These are phyloP conservation scores for Leptoteleia sp. DNA, from an alignment of 1,140 invertebrate genomes.

Conservation along the genomic window DNA sequence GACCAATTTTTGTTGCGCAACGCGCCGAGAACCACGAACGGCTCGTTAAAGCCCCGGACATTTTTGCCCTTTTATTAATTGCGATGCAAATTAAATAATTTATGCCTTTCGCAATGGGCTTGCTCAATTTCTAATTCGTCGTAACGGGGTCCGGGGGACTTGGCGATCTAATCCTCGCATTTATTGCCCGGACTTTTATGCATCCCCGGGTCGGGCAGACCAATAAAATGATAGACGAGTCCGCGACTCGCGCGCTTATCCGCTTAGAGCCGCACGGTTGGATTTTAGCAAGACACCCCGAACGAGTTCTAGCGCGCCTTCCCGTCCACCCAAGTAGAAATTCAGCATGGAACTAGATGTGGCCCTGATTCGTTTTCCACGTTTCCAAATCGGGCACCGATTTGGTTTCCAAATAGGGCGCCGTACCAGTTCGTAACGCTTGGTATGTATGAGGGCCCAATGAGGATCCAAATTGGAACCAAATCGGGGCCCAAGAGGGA, in stretches of 20 bases:
- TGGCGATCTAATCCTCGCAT: constrained; percentile 49
- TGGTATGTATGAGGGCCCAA: too few species aligned
- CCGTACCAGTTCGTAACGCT: too few species aligned
- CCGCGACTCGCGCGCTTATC: constrained; percentile 39
- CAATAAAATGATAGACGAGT: constrained; percentile 45
- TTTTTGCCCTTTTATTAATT: constrained; percentile 25
- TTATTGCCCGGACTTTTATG: constrained; percentile 45
- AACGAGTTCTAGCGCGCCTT: constrained; percentile 36
- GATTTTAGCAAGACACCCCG: constrained; percentile 41
- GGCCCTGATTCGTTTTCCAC: too few species aligned
- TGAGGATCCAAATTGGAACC: too few species aligned
- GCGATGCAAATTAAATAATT: constrained; percentile 41
- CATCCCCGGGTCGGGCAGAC: constrained; percentile 1
- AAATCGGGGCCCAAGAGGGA: too few species aligned
- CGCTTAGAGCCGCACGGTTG: constrained; percentile 49
- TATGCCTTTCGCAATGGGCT: constrained; percentile 28
- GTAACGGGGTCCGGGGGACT: constrained; percentile 7
- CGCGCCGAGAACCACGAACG: constrained; percentile 11
- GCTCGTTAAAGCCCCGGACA: constrained; percentile 46
- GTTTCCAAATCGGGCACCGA: too few species aligned
- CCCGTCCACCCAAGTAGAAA: too few species aligned
- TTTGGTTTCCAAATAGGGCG: too few species aligned
- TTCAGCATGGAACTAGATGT: too few species aligned
- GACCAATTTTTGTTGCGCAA: constrained; percentile 35
- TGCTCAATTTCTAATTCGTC: constrained; percentile 44